These are phyloP conservation scores for Sthenelais limicola DNA, from an alignment of 2,888 invertebrate genomes.

Conservation along the genomic window DNA sequence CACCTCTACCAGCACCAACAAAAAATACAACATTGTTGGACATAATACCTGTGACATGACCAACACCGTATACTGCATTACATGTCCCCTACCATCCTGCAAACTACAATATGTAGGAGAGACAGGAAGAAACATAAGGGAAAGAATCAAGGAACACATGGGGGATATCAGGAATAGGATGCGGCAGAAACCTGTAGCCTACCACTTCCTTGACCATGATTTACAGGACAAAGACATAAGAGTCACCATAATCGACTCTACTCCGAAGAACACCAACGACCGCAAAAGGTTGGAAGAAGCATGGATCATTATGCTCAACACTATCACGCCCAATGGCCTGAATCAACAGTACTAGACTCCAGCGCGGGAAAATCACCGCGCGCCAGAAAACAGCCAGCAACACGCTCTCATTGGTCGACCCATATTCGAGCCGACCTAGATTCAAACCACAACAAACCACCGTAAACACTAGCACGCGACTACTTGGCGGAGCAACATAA, in stretches of 20 bases:
- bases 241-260: not conserved
- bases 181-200: not conserved
- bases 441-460: too few species aligned
- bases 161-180: not conserved
- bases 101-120: conserved; percentile 5
- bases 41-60: not conserved
- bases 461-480: too few species aligned
- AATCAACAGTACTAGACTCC: too few species aligned
- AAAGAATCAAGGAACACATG: not conserved
- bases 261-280: not conserved
- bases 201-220: not conserved
- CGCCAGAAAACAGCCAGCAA: too few species aligned
- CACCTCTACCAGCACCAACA: not conserved
- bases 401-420: too few species aligned
- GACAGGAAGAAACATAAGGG: not conserved
- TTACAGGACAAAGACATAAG: not conserved
- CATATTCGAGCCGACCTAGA: too few species aligned
- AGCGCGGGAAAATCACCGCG: too few species aligned
- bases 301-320: too few species aligned
- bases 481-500: too few species aligned
- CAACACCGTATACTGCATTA: not conserved
- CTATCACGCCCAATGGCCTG: too few species aligned
- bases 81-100: not conserved
- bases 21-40: not conserved
- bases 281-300: not conserved